Evolutionary conservation across 2,797 vertebrate species (phyloP), one percentile per base, ranked within the genome.

Genomic region (Bucorvus abyssinicus): DNA sequence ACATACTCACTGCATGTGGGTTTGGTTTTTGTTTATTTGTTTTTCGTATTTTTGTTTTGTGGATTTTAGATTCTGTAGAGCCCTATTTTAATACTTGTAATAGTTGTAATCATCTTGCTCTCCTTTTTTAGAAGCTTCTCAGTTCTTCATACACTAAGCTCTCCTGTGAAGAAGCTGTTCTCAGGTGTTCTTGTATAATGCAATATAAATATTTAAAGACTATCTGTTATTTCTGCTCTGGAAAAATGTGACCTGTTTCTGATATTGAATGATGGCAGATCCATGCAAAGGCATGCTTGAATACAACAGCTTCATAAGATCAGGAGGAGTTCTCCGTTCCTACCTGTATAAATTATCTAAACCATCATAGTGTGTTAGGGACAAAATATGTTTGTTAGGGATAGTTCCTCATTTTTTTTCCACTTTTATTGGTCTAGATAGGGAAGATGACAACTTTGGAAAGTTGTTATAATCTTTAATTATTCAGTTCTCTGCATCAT

Each of bases 151-250:
- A 12, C 7, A 1, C 42, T 40, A 21, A 53, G 14, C 8, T 61
- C 8, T 61, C 42, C 57, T 8, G 0, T 32, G 8, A 52, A 87
- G 64, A 80, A 59, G 10, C 23, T 60, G 1, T 74, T 93, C 67
- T 84, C 53, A 38, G 16, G 40, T 87, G 60, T 30, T 84, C 3
- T 6, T 40, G 18, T 61, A 23, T 70, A 88, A 38, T 4, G 14
- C 21, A 55, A 23, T 67, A 73, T 93, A 76, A 95, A 93, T 95
- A 26, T 91, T 96, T 95, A 32, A 96, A 87, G 63, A 89, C 24
- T 52, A 20, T 71, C 50, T 84, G 12, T 86, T 79, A 50, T 83
- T 20, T 94, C 27, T 87, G 47, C 67, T 85, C 21, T n/a, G 12
- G 38, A 83, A 89, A 87, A 87, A 93, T 74, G 29, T 85, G 75